Evolutionary conservation across 2,113 vertebrate genomes (phyloP).

Genomic region (Laticauda laticaudata): DNA sequence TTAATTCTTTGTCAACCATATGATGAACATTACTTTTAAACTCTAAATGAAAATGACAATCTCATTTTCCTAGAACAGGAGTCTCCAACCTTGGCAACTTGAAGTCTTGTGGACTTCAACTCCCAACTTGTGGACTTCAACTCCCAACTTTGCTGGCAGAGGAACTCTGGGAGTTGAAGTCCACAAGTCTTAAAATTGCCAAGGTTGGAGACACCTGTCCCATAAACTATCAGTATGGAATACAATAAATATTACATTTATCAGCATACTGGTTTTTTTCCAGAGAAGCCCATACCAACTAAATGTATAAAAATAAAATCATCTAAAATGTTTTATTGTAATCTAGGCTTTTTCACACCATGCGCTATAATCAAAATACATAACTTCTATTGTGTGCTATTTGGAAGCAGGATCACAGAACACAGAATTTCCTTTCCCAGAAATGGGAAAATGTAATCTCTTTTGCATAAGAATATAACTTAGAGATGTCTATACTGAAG

Average conservation of each 20-base stretch:
- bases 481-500: neutral
- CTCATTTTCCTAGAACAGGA: neutral
- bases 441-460: neutral
- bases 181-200: no score
- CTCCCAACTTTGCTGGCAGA: no score
- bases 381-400: neutral
- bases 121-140: no score
- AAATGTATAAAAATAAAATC: neutral
- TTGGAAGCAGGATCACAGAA: neutral
- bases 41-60: neutral
- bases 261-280: neutral
- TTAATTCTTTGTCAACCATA: neutral
- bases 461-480: neutral
- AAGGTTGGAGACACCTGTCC: no score
- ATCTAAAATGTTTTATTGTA: neutral
- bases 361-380: neutral
- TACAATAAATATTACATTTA: neutral
- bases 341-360: neutral
- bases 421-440: neutral
- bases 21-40: neutral
- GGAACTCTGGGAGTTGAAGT: no score
- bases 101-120: no score
- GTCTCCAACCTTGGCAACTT: no score
- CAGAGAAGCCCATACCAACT: neutral
- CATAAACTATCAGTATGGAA: neutral